Base-by-base conservation (phyloP, 1,140 invertebrate species). In the Stegodyphus dumicola region DNA sequence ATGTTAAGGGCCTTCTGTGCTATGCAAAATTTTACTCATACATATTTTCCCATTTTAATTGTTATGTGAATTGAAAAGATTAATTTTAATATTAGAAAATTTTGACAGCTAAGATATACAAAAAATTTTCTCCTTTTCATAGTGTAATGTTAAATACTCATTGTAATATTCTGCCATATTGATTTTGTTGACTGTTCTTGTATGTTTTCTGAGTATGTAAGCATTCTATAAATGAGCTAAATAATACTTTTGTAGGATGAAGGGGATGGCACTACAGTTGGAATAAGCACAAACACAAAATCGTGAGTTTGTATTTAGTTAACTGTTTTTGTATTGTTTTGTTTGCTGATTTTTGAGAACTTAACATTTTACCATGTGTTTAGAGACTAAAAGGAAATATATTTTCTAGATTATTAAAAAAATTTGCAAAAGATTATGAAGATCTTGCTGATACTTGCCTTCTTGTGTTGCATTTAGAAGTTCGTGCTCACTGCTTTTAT, bases 401-500 rank as follows among this genome's bases (percentile, higher is more conserved):
- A 9, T 49, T 70, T 48, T 64, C 15, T 49, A 83, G 85, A 48
- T 78, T 54, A 2, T 87, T 93, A 33, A 89, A 91, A 69, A 92
- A 93, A 79, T 91, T 97, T 15, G 94, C 95, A 1, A 91, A 94
- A 83, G 94, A 95, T 85, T 97, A 98, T 89, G 94, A 96, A 89
- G 95, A 97, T 87, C 92, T 98, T 67, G 94, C 96, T 0, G 95
- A 98, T 89, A 97, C 95, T 56, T 98, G 96, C 90, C 92, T 99
- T 60, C 90, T 99, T 17, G 93, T 98, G 52, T 90, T 99, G 49
- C 97, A 99, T 92, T 92, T 99, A 88, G 97, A 99, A 92, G 92
- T 96, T 69, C 93, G 97, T 85, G 96, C 98, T 53, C 96, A 98
- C 89, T 98, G 97, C 90, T 98, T 98, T 90, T 96, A 96, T 90